phyloP scores from a whole-genome alignment of 2,888 invertebrate species.

The Orchesellides sinensis region DNA sequence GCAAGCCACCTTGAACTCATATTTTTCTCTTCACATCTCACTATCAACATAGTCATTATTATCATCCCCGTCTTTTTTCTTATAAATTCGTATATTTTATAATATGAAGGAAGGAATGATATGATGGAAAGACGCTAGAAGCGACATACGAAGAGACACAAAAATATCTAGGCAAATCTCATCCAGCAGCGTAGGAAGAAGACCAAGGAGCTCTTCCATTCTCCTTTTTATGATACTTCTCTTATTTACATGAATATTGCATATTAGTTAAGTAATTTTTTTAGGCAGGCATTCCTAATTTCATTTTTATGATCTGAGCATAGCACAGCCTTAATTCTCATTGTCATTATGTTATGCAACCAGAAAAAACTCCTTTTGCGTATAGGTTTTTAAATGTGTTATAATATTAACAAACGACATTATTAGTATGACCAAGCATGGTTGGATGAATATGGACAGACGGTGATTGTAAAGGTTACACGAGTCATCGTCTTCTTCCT shows the following conservation, averaged over 20 bases:
- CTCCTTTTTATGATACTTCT: neutral
- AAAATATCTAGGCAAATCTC: neutral
- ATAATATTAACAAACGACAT: slow-evolving; percentile 6
- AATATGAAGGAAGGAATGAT: too few relatives aligned
- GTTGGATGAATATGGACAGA: neutral
- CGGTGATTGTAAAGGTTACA: slow-evolving; percentile 27
- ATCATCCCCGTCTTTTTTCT: slow-evolving; percentile 1
- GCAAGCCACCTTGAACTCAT: slow-evolving; percentile 57
- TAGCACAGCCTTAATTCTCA: slow-evolving; percentile 46
- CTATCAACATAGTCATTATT: neutral
- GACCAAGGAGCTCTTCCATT: neutral
- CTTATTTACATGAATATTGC: neutral
- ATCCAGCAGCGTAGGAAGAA: slow-evolving; percentile 20
- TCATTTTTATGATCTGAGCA: slow-evolving; percentile 16
- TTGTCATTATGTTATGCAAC: too few relatives aligned
- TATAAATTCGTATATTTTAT: too few relatives aligned
- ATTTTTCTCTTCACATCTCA: slow-evolving; percentile 36
- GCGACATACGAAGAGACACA: slow-evolving; percentile 28
- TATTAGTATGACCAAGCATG: neutral
- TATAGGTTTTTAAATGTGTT: too few relatives aligned
- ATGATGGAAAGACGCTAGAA: too few relatives aligned
- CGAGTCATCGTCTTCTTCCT: slow-evolving; percentile 28
- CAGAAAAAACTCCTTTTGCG: slow-evolving; percentile 30
- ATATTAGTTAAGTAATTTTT: neutral
- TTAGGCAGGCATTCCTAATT: neutral